Percentiles rank a stretch among this genome's conserved stretches.
Evolutionary conservation across 2,113 vertebrate genomes (phyloP).

Genomic region (Gopherus evgoodei): DNA sequence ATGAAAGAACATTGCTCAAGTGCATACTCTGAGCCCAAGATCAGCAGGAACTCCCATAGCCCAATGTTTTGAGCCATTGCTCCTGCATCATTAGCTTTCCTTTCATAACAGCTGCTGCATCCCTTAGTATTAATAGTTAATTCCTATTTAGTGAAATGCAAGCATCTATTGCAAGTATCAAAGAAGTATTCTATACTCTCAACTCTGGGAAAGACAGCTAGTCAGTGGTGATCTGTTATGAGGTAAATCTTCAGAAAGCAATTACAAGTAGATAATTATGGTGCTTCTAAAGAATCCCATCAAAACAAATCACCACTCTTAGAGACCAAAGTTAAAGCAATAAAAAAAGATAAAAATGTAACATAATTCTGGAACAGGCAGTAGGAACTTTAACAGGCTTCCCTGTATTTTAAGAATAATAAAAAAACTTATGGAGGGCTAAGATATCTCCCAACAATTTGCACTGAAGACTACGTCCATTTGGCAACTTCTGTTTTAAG

Average conservation of each 20-base stretch:
- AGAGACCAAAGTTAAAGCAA: not conserved
- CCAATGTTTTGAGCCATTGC: not conserved
- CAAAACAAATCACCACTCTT: not conserved
- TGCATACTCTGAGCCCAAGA: accelerated
- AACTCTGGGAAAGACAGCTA: not conserved
- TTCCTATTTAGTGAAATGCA: not conserved
- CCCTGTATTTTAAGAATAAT: not conserved
- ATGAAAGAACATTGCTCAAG: not conserved
- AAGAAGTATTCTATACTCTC: not conserved
- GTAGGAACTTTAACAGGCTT: not conserved
- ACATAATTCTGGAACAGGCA: not conserved
- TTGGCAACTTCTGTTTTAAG: not conserved
- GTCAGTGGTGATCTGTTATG: not conserved
- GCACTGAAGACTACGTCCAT: not conserved
- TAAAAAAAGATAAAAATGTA: not conserved
- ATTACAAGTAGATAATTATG: not conserved
- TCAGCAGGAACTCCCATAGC: not conserved
- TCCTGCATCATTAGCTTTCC: not conserved
- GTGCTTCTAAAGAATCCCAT: not conserved
- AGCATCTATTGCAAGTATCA: not conserved
- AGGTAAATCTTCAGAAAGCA: not conserved
- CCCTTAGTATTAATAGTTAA: not conserved
- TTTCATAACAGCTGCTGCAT: not conserved
- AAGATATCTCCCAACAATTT: not conserved
- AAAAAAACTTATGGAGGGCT: not conserved